A percentile compares a stretch with the other conserved stretches of the same genome.
These are phyloP conservation scores for Scleropages formosus DNA, from an alignment of 2,797 vertebrate genomes.

Conservation along the genomic window DNA sequence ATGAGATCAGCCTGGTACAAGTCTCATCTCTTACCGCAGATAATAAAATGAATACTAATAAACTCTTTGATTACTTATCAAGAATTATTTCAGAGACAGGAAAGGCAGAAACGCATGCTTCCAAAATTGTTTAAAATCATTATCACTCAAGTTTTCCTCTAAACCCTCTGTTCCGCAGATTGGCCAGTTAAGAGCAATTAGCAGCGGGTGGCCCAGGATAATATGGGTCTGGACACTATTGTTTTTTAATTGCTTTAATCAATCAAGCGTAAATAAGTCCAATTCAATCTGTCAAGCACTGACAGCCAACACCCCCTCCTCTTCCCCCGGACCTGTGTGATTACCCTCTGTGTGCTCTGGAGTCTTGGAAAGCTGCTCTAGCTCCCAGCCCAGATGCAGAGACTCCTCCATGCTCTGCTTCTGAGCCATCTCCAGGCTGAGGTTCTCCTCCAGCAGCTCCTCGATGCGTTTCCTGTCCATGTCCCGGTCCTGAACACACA, in stretches of 20 bases:
- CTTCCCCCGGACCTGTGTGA: neutral
- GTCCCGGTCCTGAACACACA: conserved; percentile 78
- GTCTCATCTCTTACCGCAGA: neutral
- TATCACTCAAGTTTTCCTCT: conserved; percentile 9
- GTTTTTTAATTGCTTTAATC: conserved; percentile 62
- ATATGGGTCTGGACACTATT: conserved; percentile 54
- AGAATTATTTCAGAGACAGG: neutral
- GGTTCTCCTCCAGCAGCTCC: conserved; percentile 95
- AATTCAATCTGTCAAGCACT: conserved; percentile 1
- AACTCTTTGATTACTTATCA: neutral
- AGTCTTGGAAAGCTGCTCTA: conserved; percentile 93
- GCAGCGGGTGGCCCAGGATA: conserved; percentile 44
- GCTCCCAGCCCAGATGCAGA: conserved; percentile 94
- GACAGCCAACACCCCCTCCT: neutral
- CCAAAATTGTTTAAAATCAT: neutral
- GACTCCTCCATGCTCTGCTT: conserved; percentile 99
- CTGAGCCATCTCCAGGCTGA: conserved; percentile 94
- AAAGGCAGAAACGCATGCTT: neutral
- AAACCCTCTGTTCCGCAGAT: neutral
- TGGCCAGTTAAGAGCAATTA: conserved; percentile 12
- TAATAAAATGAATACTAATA: neutral
- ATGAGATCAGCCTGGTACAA: neutral
- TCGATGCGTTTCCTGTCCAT: conserved; percentile 93
- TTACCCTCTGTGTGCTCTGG: conserved; percentile 88
- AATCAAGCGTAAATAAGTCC: conserved; percentile 55